Percentiles rank a stretch among this genome's conserved stretches.
phyloP scores from a whole-genome alignment of 2,113 vertebrate genomes.

The Dasyurus viverrinus region DNA sequence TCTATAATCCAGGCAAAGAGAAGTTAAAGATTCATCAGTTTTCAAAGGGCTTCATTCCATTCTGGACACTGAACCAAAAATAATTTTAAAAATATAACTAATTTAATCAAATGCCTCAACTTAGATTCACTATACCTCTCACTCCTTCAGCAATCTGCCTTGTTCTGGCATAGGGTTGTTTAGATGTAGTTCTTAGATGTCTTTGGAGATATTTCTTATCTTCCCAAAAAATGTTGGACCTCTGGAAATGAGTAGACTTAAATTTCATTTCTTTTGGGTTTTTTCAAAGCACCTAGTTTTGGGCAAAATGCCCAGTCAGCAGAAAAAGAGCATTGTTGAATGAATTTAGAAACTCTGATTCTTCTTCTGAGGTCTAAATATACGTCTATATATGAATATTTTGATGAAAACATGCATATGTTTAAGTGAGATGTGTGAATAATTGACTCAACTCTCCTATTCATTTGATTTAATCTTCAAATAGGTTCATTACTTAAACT shows the following conservation, averaged over 20 bases:
- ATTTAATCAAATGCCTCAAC: background rate
- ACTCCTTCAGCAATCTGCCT: background rate
- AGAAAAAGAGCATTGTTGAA: conserved; percentile 9
- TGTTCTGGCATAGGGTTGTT: background rate
- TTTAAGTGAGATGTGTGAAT: background rate
- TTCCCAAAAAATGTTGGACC: background rate
- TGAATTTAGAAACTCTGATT: background rate
- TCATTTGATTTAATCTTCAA: background rate
- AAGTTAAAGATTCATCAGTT: background rate
- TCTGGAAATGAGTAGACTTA: conserved; percentile 8
- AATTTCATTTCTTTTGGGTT: background rate
- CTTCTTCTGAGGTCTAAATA: background rate
- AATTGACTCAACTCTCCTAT: background rate
- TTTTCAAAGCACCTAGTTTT: conserved; percentile 27
- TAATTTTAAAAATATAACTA: background rate
- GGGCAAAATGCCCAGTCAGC: background rate
- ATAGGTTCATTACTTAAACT: background rate
- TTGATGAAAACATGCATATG: background rate
- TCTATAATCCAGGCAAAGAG: background rate
- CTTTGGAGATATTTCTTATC: background rate
- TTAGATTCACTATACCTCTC: background rate
- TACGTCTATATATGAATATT: background rate
- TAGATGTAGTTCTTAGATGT: background rate
- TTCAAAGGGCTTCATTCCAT: background rate
- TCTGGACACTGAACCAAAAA: background rate